Percentiles rank a stretch among this genome's conserved stretches.
phyloP scores from a whole-genome alignment of 2,888 invertebrate genomes.

The Halictus quadricinctus region DNA sequence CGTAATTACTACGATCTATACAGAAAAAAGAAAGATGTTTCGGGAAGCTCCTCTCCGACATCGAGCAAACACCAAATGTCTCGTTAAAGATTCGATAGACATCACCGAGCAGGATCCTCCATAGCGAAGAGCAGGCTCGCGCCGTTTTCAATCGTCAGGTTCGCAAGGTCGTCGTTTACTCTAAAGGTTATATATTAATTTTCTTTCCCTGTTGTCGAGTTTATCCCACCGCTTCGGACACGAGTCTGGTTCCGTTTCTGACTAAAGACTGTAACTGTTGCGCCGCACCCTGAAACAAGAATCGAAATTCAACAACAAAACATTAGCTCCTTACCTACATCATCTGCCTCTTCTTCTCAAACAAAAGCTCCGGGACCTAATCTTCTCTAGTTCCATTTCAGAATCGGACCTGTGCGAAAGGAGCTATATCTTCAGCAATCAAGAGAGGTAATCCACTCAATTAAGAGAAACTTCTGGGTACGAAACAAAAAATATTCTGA shows the following conservation, averaged over 20 bases:
- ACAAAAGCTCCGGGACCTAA: no score
- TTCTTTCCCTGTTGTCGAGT: background rate
- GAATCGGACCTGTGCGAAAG: no score
- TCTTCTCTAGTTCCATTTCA: no score
- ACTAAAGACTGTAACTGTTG: conserved; percentile 88
- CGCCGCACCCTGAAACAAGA: conserved; percentile 86
- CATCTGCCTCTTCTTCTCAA: background rate
- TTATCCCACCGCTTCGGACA: conserved; percentile 66
- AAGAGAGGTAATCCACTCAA: no score
- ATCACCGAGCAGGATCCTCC: background rate
- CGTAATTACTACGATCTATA: conserved; percentile 40
- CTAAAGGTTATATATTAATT: conserved; percentile 17
- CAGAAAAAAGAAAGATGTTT: conserved; percentile 24
- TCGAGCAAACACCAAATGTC: conserved; percentile 12
- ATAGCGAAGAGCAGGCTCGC: background rate
- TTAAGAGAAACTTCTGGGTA: no score
- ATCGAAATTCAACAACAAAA: background rate
- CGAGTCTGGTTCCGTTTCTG: conserved; percentile 78
- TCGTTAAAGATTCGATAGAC: background rate
- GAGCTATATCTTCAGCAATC: no score
- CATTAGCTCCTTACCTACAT: background rate
- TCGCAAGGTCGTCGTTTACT: conserved; percentile 2
- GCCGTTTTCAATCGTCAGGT: conserved; percentile 5
- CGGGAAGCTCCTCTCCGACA: background rate
- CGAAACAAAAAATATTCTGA: no score